phyloP scores from a whole-genome alignment of 35 echinoderm and acorn worm species.

The Ophiothrix spiculata region DNA sequence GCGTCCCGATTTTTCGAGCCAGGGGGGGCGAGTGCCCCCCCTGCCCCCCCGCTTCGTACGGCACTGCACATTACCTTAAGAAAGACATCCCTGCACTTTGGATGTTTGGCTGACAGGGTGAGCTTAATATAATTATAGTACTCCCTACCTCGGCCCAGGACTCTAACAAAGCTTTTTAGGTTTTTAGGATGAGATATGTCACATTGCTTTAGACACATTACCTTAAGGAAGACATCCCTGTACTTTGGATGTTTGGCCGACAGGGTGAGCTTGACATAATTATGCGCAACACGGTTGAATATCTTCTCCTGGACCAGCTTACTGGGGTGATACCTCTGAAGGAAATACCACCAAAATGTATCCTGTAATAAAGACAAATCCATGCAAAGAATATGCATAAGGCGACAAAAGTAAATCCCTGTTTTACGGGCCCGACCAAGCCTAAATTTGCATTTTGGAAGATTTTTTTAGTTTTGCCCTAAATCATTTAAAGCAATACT shows the following conservation, averaged over 20 bases:
- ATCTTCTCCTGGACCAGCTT: slow-evolving; percentile 76
- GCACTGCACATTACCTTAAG: neutral
- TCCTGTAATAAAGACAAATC: slow-evolving; percentile 73
- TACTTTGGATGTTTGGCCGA: slow-evolving; percentile 89
- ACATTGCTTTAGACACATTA: slow-evolving; percentile 49
- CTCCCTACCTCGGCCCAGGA: no score
- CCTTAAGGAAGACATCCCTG: slow-evolving; percentile 96
- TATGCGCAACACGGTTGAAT: slow-evolving; percentile 94
- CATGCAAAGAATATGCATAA: neutral
- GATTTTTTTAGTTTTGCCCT: no score
- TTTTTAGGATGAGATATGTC: neutral
- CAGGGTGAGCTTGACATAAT: slow-evolving; percentile 91
- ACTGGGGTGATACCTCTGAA: slow-evolving; percentile 86
- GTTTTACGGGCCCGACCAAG: neutral
- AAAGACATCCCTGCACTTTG: neutral
- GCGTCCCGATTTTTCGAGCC: no score
- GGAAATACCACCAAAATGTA: slow-evolving; percentile 95
- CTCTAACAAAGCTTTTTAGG: neutral
- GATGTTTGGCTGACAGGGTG: neutral
- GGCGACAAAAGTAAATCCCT: no score
- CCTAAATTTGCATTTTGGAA: no score
- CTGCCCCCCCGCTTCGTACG: no score
- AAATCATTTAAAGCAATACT: no score
- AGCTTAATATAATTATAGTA: neutral
- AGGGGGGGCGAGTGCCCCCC: no score